Percentiles rank a stretch among this genome's conserved stretches.
Evolutionary conservation across 2,797 vertebrate species (phyloP).

Genomic region (Sarcophilus harrisii): DNA sequence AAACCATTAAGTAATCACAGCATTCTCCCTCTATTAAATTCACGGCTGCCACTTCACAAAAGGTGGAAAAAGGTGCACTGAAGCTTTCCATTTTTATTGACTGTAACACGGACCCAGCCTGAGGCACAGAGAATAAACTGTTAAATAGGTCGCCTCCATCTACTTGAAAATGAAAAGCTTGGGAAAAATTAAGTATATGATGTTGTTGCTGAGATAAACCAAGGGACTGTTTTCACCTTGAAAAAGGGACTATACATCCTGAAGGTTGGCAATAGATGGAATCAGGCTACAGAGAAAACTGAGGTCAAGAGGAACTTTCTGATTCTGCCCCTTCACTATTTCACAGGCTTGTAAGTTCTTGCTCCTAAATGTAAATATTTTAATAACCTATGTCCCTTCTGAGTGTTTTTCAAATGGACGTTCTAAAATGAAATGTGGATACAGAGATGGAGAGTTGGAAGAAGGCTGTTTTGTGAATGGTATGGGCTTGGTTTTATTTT

Average conservation of each 20-base stretch:
- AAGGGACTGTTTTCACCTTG: slow-evolving; percentile 87
- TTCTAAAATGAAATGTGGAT: slow-evolving; percentile 30
- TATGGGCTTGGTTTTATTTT: background rate
- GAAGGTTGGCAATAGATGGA: slow-evolving; percentile 78
- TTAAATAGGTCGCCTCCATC: slow-evolving; percentile 94
- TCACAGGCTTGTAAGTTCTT: slow-evolving; percentile 65
- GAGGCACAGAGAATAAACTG: slow-evolving; percentile 92
- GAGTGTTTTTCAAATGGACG: background rate
- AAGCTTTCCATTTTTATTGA: slow-evolving; percentile 95
- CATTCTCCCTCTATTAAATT: slow-evolving; percentile 99
- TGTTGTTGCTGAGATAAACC: slow-evolving; percentile 85
- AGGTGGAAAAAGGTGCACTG: slow-evolving; percentile 92
- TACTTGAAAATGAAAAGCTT: slow-evolving; percentile 96
- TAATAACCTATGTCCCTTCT: background rate
- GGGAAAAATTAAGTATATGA: slow-evolving; percentile 90
- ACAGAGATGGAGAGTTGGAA: slow-evolving; percentile 1
- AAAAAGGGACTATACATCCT: slow-evolving; percentile 76
- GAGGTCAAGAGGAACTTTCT: slow-evolving; percentile 79
- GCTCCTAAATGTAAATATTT: slow-evolving; percentile 67
- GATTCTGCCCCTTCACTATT: slow-evolving; percentile 47
- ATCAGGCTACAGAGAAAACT: slow-evolving; percentile 83
- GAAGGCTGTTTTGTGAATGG: background rate
- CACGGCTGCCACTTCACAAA: slow-evolving; percentile 97
- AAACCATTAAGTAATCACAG: slow-evolving; percentile 99
- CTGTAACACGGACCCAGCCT: slow-evolving; percentile 92